Evolutionary conservation across 2,888 invertebrate genomes (phyloP).

Genomic region (Scaptomyza caliginosa): DNA sequence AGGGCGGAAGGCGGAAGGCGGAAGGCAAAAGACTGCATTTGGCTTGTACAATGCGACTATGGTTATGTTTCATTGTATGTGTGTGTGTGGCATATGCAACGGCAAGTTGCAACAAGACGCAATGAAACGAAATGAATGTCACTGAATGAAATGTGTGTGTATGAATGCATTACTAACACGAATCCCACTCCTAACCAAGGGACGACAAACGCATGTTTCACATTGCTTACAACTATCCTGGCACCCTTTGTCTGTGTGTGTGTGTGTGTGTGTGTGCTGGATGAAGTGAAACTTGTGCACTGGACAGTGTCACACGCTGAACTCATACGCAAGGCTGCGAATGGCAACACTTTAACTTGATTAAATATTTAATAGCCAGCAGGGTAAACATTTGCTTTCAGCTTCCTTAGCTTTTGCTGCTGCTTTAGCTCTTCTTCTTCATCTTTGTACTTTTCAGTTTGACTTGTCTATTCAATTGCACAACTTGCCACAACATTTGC

Average conservation of each 20-base stretch:
- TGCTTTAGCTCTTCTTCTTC: not conserved
- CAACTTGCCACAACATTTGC: constrained; percentile 70
- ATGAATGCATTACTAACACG: constrained; percentile 75
- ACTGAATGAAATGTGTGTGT: constrained; percentile 39
- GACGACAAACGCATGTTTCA: constrained; percentile 40
- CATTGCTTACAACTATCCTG: constrained; percentile 2
- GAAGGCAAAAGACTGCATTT: constrained; percentile 13
- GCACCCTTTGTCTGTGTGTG: too few relatives aligned
- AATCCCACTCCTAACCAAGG: constrained; percentile 15
- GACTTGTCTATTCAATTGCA: constrained; percentile 66
- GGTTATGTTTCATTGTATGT: constrained; percentile 35
- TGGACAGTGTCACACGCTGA: constrained; percentile 26
- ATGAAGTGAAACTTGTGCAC: constrained; percentile 1
- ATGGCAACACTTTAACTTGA: constrained; percentile 78
- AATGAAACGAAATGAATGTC: constrained; percentile 78
- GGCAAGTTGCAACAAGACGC: constrained; percentile 52
- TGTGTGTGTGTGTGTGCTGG: too few relatives aligned
- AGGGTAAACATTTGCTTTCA: constrained; percentile 58
- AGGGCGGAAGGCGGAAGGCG: not conserved
- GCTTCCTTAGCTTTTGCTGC: not conserved
- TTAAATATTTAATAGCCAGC: constrained; percentile 78
- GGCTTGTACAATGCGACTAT: constrained; percentile 61
- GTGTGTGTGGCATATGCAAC: constrained; percentile 44
- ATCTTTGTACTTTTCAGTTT: constrained; percentile 1
- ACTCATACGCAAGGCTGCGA: not conserved